Evolutionary conservation across 2,797 vertebrate species (phyloP).

Genomic region (Phylloscopus collybita): DNA sequence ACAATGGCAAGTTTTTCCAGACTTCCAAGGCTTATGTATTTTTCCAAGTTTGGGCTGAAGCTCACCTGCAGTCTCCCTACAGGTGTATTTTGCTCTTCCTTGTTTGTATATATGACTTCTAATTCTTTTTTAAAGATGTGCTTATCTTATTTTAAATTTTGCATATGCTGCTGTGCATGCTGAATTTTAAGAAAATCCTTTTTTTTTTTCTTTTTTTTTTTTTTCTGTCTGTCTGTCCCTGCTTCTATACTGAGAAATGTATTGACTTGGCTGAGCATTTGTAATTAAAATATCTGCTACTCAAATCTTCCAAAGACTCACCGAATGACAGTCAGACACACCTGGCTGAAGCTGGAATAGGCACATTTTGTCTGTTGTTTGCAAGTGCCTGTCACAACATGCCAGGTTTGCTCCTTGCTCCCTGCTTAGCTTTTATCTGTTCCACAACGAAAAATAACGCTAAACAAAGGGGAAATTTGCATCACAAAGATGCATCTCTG

Average conservation of each 20-base stretch:
- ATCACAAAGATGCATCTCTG: conserved; percentile 37
- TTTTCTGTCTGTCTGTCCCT: neutral
- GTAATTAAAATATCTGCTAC: conserved; percentile 15
- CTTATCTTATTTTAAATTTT: neutral
- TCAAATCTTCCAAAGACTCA: neutral
- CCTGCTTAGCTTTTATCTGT: conserved; percentile 7
- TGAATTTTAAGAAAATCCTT: neutral
- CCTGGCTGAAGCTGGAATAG: neutral
- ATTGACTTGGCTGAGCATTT: neutral
- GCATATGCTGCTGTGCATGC: neutral
- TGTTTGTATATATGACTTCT: neutral
- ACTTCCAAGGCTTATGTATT: neutral
- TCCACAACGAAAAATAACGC: neutral
- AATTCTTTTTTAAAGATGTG: neutral
- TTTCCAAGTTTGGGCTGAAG: neutral
- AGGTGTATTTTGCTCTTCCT: neutral
- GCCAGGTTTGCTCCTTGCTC: conserved; percentile 19
- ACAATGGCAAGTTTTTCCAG: neutral
- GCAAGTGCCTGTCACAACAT: conserved; percentile 25
- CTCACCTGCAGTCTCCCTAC: neutral
- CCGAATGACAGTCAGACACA: neutral
- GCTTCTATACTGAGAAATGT: neutral
- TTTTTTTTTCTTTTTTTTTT: neutral
- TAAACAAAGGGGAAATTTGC: conserved; percentile 39
- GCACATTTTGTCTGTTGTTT: neutral